Percentiles rank a stretch among this genome's conserved stretches.
phyloP scores from a whole-genome alignment of 2,113 vertebrate genomes.

The Rutilus rutilus region DNA sequence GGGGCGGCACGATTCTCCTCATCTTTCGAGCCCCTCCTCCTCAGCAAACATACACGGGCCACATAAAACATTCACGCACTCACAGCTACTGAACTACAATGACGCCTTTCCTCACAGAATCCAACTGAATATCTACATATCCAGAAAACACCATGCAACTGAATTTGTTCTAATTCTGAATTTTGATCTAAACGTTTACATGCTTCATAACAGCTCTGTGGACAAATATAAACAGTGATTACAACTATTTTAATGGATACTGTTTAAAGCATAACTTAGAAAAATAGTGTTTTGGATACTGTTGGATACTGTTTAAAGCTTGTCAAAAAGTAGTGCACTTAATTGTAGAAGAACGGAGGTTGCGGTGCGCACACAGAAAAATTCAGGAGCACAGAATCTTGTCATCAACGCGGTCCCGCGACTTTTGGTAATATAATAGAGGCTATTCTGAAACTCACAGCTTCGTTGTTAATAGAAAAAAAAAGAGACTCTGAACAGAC shows the following conservation, averaged over 20 bases:
- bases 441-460: too few species aligned
- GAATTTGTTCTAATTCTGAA: background rate
- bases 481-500: too few species aligned
- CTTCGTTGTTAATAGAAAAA: too few species aligned
- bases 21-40: constrained; percentile 28
- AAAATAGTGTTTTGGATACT: too few species aligned
- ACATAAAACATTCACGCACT: background rate
- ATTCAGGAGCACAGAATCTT: too few species aligned
- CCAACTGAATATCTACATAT: background rate
- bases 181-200: background rate
- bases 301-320: too few species aligned
- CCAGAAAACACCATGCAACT: background rate
- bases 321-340: too few species aligned
- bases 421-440: too few species aligned
- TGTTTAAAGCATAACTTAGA: background rate
- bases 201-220: background rate
- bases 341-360: too few species aligned
- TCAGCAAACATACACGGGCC: background rate
- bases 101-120: background rate
- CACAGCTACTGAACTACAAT: background rate
- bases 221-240: background rate
- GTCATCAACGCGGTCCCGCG: too few species aligned
- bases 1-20: constrained; percentile 36
- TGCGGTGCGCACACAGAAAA: too few species aligned
- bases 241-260: background rate